These are phyloP conservation scores for Psettodes erumei DNA, from an alignment of 2,113 vertebrate genomes.

Conservation along the genomic window DNA sequence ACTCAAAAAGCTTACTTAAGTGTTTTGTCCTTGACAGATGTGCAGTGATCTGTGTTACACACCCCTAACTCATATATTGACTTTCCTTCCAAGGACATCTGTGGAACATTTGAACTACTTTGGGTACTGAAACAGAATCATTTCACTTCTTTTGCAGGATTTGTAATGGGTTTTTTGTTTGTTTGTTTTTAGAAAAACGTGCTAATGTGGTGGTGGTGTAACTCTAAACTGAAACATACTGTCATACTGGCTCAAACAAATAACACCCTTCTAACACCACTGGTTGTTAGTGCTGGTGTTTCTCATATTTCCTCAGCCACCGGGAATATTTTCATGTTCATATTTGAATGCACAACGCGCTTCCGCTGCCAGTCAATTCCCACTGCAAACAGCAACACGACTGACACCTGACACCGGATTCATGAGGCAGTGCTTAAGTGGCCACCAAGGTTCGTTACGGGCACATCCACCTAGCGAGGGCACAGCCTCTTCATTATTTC, in stretches of 20 bases:
- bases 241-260: neutral
- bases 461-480: slow-evolving; percentile 1
- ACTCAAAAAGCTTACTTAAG: neutral
- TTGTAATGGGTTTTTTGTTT: neutral
- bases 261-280: neutral
- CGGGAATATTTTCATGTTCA: neutral
- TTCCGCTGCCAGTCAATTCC: neutral
- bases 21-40: slow-evolving; percentile 20
- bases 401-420: slow-evolving; percentile 23
- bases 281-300: neutral
- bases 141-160: neutral
- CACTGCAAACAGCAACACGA: neutral
- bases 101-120: slow-evolving; percentile 4
- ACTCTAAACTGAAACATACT: neutral
- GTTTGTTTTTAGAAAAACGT: slow-evolving; percentile 8
- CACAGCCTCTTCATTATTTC: slow-evolving; percentile 8
- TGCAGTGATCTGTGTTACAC: neutral
- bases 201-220: neutral
- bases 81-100: slow-evolving; percentile 34
- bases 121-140: neutral
- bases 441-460: slow-evolving; percentile 20
- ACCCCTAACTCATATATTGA: slow-evolving; percentile 1
- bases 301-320: neutral
- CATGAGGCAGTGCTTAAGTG: slow-evolving; percentile 10
- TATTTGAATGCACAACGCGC: slow-evolving; percentile 5